These are phyloP conservation scores for Conger conger DNA, from an alignment of 2,113 vertebrate genomes.

Conservation along the genomic window DNA sequence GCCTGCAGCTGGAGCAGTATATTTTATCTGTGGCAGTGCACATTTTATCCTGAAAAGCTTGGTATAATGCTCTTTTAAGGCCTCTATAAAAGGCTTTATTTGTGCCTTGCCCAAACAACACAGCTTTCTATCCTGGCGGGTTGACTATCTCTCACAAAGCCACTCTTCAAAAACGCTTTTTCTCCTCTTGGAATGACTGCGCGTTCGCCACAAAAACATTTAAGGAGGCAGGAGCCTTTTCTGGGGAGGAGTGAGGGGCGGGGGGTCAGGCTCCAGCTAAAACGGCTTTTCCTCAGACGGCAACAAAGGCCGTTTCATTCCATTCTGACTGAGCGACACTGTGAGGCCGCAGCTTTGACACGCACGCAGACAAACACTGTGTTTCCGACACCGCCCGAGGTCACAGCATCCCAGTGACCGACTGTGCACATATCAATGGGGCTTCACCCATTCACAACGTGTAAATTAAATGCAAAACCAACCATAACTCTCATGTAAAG, in stretches of 20 bases:
- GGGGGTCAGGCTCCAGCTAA: not conserved
- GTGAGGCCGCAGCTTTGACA: not conserved
- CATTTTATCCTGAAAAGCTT: conserved; percentile 15
- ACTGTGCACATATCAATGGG: not conserved
- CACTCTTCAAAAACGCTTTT: conserved; percentile 14
- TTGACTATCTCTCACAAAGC: conserved; percentile 25
- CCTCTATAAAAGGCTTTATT: conserved; percentile 28
- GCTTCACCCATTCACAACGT: too few relatives aligned
- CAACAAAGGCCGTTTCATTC: conserved; percentile 6
- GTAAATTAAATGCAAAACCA: too few relatives aligned
- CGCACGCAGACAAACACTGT: not conserved
- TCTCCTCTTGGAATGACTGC: not conserved
- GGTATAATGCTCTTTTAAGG: conserved; percentile 24
- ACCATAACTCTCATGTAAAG: too few relatives aligned
- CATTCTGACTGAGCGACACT: not conserved
- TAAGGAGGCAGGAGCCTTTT: conserved; percentile 1
- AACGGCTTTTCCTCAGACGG: not conserved
- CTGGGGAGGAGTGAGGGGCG: not conserved
- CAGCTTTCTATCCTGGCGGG: conserved; percentile 22
- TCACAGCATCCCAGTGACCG: not conserved
- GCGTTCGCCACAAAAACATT: conserved; percentile 7
- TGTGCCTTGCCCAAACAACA: conserved; percentile 22
- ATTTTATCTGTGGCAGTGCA: conserved; percentile 15
- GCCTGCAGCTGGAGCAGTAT: conserved; percentile 14
- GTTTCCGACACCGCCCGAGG: not conserved